phyloP scores from a whole-genome alignment of 2,113 vertebrate species.

The Regulus satrapa region DNA sequence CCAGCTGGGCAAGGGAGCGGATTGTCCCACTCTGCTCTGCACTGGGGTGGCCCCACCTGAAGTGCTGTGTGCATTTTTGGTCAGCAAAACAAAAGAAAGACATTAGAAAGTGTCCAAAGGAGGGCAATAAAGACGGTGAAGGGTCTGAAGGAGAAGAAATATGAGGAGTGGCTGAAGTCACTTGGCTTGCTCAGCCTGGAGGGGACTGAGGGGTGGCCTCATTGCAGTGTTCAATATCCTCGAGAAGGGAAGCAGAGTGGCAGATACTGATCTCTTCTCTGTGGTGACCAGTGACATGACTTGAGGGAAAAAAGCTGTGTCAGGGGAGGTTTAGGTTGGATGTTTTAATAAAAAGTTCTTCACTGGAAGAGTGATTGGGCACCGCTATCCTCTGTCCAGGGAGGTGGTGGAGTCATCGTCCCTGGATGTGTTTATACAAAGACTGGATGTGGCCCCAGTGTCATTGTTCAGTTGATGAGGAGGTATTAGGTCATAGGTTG shows the following conservation, averaged over 20 bases:
- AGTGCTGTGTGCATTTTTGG: neutral
- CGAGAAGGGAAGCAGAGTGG: neutral
- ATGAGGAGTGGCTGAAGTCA: neutral
- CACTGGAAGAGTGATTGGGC: neutral
- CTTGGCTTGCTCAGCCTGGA: neutral
- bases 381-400: neutral
- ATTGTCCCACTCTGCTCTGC: neutral
- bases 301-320: neutral
- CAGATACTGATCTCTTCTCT: neutral
- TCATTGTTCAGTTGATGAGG: neutral
- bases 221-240: neutral
- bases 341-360: neutral
- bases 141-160: neutral
- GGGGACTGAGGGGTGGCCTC: neutral
- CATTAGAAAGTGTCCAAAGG: neutral
- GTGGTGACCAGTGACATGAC: neutral
- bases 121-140: neutral
- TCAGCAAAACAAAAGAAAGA: neutral
- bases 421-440: neutral
- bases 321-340: neutral
- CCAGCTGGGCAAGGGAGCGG: accelerated
- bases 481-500: neutral
- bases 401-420: neutral
- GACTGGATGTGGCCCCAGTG: neutral
- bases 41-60: accelerated